Evolutionary conservation across 2,888 invertebrate genomes (phyloP).

Genomic region (Sisyra terminalis): DNA sequence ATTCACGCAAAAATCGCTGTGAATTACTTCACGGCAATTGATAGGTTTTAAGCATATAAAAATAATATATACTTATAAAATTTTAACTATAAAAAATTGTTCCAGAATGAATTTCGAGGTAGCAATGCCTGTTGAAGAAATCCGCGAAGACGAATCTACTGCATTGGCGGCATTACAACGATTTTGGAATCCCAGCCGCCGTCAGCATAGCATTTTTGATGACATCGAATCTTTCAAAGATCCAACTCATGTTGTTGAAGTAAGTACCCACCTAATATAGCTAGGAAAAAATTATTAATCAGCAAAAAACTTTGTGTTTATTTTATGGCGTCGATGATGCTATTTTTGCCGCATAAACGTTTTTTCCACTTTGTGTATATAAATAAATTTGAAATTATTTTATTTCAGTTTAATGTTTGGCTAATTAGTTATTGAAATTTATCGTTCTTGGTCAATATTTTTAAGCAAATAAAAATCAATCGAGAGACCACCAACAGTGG

Average conservation of each 20-base stretch:
- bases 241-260: constrained; percentile 3
- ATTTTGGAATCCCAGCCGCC: constrained; percentile 6
- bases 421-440: too few relatives aligned
- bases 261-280: neutral
- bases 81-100: too few relatives aligned
- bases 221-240: constrained; percentile 5
- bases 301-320: neutral
- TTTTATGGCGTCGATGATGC: neutral
- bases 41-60: too few relatives aligned
- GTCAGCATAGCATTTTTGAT: constrained; percentile 4
- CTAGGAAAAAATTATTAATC: neutral
- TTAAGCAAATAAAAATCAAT: too few relatives aligned
- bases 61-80: too few relatives aligned
- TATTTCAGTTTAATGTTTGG: too few relatives aligned
- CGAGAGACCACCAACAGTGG: too few relatives aligned
- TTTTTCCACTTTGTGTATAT: too few relatives aligned
- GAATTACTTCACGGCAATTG: too few relatives aligned
- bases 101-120: neutral
- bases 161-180: constrained; percentile 6
- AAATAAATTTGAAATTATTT: too few relatives aligned
- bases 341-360: neutral
- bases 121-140: constrained; percentile 3
- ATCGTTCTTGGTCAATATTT: too few relatives aligned
- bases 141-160: neutral
- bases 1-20: too few relatives aligned